Evolutionary conservation across 2,113 vertebrate genomes (phyloP), one percentile per base, ranked within the genome.

Genomic region (Columbina picui): DNA sequence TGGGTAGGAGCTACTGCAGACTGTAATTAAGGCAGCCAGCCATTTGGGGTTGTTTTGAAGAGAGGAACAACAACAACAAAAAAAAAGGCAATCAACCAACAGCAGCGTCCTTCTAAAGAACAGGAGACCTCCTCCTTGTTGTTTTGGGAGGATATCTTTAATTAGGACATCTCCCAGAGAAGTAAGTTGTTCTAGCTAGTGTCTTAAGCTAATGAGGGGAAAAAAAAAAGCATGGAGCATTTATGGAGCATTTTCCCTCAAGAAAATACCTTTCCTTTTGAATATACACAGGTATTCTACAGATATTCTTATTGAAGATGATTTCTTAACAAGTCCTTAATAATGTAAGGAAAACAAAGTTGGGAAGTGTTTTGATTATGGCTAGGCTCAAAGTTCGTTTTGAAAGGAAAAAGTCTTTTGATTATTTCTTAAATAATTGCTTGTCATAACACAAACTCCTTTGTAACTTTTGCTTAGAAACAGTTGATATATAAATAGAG

Each of bases 371-470:
- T 93, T 86, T 77, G 50, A 20, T 59, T 70, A 50, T 32, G 76
- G 36, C 7, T 45, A n/a, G 52, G 45, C 25, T 95, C 55, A 39
- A 61, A 74, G 92, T 92, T 80, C 63, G 34, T 73, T 86, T 74
- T 80, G 88, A 92, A 95, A 16, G 53, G 41, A 6, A 70, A 79
- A 70, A 59, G 41, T 10, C 30, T 84, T 94, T 93, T 92, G 89
- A 86, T 93, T 93, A 63, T 88, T 85, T 93, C 85, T 90, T 67
- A 88, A 92, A 83, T 93, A 94, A 93, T 38, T 93, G 59, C 55
- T 65, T 88, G 63, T 69, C 55, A 88, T 94, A 80, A 53, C 29
- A 49, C n/a, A 76, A 53, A 26, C 53, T 85, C 63, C 53, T 95
- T 85, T 93, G 82, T 92, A 82, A 73, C 53, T 38, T 85, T 86